Percentiles rank a stretch among this genome's conserved stretches.
Conservation (phyloP, 2,888 invertebrate species). For the Dicranocentrus wangi region DNA sequence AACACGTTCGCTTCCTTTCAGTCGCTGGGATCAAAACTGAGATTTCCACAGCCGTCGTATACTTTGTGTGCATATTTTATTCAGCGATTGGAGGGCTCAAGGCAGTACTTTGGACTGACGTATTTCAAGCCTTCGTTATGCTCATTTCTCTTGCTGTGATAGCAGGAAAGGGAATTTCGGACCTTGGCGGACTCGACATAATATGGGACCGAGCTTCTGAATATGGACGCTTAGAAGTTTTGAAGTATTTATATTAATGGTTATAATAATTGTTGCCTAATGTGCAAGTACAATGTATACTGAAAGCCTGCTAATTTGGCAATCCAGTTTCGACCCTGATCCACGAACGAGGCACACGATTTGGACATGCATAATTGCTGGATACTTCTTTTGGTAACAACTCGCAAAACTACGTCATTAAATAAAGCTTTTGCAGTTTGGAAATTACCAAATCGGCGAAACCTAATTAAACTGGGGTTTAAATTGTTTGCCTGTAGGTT, state of each 20-base stretch:
- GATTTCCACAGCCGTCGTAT: slow-evolving; percentile 85
- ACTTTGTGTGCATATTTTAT: slow-evolving; percentile 93
- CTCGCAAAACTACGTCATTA: too few relatives aligned
- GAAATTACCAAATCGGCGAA: too few relatives aligned
- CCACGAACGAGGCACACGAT: slow-evolving; percentile 64
- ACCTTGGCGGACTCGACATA: slow-evolving; percentile 80
- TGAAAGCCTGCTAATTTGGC: too few relatives aligned
- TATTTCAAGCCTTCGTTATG: slow-evolving; percentile 84
- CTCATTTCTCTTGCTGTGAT: slow-evolving; percentile 82
- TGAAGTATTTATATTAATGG: slow-evolving; percentile 79
- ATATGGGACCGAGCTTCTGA: slow-evolving; percentile 80
- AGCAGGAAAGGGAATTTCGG: slow-evolving; percentile 80
- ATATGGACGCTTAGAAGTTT: slow-evolving; percentile 82
- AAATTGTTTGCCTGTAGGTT: too few relatives aligned
- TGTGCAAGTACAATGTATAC: not conserved
- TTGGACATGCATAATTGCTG: slow-evolving; percentile 73
- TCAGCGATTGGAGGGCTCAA: slow-evolving; percentile 87
- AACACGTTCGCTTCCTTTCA: too few relatives aligned
- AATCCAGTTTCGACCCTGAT: slow-evolving; percentile 63
- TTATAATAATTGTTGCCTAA: not conserved
- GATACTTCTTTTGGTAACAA: slow-evolving; percentile 74
- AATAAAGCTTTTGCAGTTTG: too few relatives aligned
- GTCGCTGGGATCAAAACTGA: slow-evolving; percentile 89
- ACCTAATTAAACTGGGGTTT: too few relatives aligned
- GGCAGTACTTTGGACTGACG: slow-evolving; percentile 88